Percentiles rank a stretch among this genome's conserved stretches.
phyloP scores from a whole-genome alignment of 2,888 invertebrate species.

The Dasysyrphus albostriatus region DNA sequence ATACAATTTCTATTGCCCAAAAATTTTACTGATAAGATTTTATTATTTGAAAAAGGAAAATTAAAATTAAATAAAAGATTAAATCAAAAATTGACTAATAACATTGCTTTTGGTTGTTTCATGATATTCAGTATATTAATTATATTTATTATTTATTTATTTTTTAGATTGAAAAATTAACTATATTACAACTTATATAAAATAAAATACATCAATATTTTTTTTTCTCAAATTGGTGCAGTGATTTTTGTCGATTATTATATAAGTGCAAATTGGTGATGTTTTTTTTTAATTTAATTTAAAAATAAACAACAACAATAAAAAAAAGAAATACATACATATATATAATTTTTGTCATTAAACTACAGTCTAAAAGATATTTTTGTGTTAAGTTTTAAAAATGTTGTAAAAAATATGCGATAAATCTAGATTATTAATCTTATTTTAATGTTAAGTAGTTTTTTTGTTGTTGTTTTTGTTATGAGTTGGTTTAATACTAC shows the following conservation, averaged over 20 bases:
- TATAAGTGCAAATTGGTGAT: slow-evolving; percentile 74
- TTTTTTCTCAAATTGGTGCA: slow-evolving; percentile 62
- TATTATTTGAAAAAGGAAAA: slow-evolving; percentile 24
- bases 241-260: slow-evolving; percentile 42
- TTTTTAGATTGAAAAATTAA: slow-evolving; percentile 12
- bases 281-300: slow-evolving; percentile 8
- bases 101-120: slow-evolving; percentile 70
- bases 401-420: slow-evolving; percentile 63
- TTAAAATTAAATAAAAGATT: not conserved
- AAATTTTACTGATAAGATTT: slow-evolving; percentile 32
- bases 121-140: slow-evolving; percentile 48
- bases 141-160: slow-evolving; percentile 13
- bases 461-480: not conserved
- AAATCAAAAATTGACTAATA: slow-evolving; percentile 61
- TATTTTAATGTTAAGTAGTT: slow-evolving; percentile 27
- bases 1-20: slow-evolving; percentile 54
- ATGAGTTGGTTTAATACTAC: slow-evolving; percentile 53
- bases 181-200: slow-evolving; percentile 10
- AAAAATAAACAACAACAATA: slow-evolving; percentile 41
- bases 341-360: slow-evolving; percentile 9
- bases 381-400: slow-evolving; percentile 26
- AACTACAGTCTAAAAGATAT: slow-evolving; percentile 29
- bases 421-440: slow-evolving; percentile 29
- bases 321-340: slow-evolving; percentile 21
- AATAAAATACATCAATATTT: slow-evolving; percentile 24